These are phyloP conservation scores for Xiphophorus couchianus DNA, from an alignment of 2,113 vertebrate genomes.

Conservation along the genomic window DNA sequence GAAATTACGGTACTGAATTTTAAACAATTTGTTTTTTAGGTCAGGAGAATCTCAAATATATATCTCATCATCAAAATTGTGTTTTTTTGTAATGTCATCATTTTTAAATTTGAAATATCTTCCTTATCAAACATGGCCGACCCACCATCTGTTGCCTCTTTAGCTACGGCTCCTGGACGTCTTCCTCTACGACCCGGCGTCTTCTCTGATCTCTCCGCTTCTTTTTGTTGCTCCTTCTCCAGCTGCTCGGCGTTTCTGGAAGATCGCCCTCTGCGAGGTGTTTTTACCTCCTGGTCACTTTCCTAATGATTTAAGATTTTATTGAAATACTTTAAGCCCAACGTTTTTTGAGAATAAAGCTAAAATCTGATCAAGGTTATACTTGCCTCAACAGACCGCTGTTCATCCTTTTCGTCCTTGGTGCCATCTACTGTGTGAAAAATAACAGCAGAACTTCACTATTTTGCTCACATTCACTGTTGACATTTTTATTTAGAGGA, in stretches of 20 bases:
- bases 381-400: constrained; percentile 54
- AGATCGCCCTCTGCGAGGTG: constrained; percentile 60
- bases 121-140: background rate
- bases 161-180: constrained; percentile 42
- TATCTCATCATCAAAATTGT: background rate
- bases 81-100: background rate
- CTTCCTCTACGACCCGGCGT: constrained; percentile 29
- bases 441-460: background rate
- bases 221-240: constrained; percentile 30
- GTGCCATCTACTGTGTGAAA: constrained; percentile 45
- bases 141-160: constrained; percentile 44
- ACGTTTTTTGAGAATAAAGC: background rate
- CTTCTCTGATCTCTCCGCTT: constrained; percentile 45
- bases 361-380: background rate
- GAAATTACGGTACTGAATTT: no score
- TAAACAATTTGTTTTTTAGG: background rate
- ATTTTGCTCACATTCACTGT: background rate
- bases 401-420: constrained; percentile 31
- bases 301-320: constrained; percentile 35
- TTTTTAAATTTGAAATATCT: background rate
- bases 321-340: background rate
- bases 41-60: background rate
- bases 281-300: constrained; percentile 55
- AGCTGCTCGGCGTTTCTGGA: constrained; percentile 44
- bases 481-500: background rate